A percentile compares a stretch with the other conserved stretches of the same genome.
These are phyloP conservation scores for Hydropsyche betteni DNA, from an alignment of 2,888 invertebrate species.

Conservation along the genomic window DNA sequence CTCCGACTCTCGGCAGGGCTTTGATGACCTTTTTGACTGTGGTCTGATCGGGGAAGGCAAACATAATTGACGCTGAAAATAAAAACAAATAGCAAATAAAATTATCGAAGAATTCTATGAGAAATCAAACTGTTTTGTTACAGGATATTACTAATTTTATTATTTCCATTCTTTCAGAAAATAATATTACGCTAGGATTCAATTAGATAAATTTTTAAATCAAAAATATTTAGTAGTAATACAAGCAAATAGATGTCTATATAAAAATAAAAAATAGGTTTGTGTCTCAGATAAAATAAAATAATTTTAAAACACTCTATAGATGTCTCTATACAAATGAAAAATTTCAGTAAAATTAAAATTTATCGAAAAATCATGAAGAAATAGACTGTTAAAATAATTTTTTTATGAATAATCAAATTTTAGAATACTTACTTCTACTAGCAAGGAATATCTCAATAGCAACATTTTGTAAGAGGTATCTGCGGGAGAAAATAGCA, in stretches of 20 bases:
- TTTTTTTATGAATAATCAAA: neutral
- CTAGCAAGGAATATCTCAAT: conserved; percentile 99
- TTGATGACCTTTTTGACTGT: conserved; percentile 99
- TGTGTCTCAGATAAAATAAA: conserved; percentile 1
- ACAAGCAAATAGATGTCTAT: neutral
- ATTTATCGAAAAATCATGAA: neutral
- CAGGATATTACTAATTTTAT: neutral
- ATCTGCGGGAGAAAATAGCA: conserved; percentile 96
- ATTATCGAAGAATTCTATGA: neutral
- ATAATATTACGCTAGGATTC: neutral
- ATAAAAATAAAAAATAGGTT: conserved; percentile 12
- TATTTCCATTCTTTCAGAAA: neutral
- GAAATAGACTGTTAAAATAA: conserved; percentile 16
- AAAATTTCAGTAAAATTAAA: conserved; percentile 12
- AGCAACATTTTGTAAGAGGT: conserved; percentile 95
- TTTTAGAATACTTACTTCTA: conserved; percentile 79
- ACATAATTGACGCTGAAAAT: conserved; percentile 94
- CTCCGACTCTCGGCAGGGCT: conserved; percentile 95
- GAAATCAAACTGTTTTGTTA: neutral
- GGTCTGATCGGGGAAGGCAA: conserved; percentile 96
- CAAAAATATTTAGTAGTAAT: neutral
- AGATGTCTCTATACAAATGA: conserved; percentile 28
- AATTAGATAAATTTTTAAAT: neutral
- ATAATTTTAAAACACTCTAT: neutral
- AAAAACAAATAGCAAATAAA: conserved; percentile 53